Base-by-base conservation (phyloP, 2,797 vertebrate genomes). In the Pseudochirops cupreus region DNA sequence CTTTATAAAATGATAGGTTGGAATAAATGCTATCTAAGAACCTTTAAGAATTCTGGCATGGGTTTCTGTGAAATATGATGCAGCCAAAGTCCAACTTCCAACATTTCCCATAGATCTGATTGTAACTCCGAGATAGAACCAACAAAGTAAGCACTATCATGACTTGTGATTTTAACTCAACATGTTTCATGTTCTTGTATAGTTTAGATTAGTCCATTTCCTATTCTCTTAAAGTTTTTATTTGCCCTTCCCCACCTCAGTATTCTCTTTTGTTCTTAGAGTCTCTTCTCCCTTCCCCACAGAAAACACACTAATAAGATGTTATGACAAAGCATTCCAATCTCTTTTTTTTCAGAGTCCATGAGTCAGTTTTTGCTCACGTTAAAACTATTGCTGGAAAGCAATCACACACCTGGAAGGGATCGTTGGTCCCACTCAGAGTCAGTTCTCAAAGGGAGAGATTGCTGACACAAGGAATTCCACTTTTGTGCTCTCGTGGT, bases 281-380 rank as follows among this genome's bases (percentile, higher is more conserved):
- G 55, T 92, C 91, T n/a, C 93, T 87, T 62, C 87, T 56, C 82
- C 31, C 91, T 7, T 59, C 57, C 52, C 33, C 33, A 92, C 31
- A 91, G 57, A 91, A 56, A 91, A 91, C 55, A 87, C 93, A 95
- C 67, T 91, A 74, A 39, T n/a, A 91, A 92, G 94, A 74, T 92
- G 91, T 29, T 14, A 31, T 96, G 96, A 97, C 92, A 56, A 92
- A 97, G 91, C 62, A 9, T 97, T 91, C n/a, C 67, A 82, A 56
- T 57, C 24, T 87, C 96, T 28, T 33, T 56, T 95, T 74, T 74
- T 96, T 89, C 56, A 50, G 59, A 92, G 92, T 87, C 29, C 39
- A 53, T 97, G 95, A 98, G 96, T 98, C 97, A 98, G 74, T 87
- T 87, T 87, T 21, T 50, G 82, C 10, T 46, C 82, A 54, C 59